Conservation (phyloP, 2,888 invertebrate species). For the Anodontia alba region DNA sequence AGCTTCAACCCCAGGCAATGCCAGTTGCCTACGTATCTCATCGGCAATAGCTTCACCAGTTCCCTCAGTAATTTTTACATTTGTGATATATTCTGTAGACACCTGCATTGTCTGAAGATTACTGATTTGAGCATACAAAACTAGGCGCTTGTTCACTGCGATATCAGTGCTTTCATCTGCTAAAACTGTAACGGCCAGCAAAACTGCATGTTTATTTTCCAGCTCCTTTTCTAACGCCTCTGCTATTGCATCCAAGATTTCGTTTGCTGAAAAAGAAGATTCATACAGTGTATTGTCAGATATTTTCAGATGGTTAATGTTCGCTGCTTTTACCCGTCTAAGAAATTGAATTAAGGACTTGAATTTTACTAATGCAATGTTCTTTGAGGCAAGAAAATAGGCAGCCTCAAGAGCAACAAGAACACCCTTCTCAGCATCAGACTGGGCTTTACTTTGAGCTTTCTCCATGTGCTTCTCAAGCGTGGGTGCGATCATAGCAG, state of each 20-base stretch:
- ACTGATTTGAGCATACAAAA: constrained; percentile 33
- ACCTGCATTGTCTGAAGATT: not conserved
- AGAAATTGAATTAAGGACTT: not conserved
- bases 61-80: constrained; percentile 12
- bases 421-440: not conserved
- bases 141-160: too few species aligned
- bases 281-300: not conserved
- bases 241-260: not conserved
- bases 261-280: not conserved
- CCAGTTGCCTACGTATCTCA: not conserved
- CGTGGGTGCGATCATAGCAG: not conserved
- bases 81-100: not conserved
- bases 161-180: too few species aligned
- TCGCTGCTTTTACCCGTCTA: not conserved
- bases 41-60: not conserved
- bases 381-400: not conserved
- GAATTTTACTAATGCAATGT: not conserved
- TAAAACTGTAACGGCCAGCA: constrained; percentile 28
- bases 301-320: not conserved
- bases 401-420: not conserved
- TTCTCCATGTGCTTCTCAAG: not conserved
- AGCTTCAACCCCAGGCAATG: not conserved
- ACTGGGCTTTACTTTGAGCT: not conserved
- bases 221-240: not conserved
- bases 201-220: constrained; percentile 1